phyloP scores from a whole-genome alignment of 2,113 vertebrate genomes.

The Epinephelus cyanopodus region DNA sequence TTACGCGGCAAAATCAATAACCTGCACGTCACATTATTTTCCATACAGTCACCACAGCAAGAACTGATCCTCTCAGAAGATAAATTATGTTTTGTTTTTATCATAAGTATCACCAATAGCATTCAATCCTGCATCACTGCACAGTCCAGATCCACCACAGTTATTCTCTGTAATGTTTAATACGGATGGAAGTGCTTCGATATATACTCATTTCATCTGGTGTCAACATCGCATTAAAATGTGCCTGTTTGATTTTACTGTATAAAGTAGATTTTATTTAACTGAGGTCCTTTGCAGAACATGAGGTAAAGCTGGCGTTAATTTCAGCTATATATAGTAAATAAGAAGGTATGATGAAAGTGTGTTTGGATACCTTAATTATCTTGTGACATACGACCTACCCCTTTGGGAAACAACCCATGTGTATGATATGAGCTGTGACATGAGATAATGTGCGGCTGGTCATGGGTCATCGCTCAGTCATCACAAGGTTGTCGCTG shows the following conservation, averaged over 20 bases:
- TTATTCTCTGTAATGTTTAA: neutral
- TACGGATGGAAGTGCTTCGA: neutral
- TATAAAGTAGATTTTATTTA: no score
- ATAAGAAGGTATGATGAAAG: no score
- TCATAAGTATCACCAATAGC: neutral
- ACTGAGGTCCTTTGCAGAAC: no score
- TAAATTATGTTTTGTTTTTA: neutral
- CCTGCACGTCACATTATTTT: conserved; percentile 61
- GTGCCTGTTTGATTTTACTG: neutral
- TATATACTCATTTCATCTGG: neutral
- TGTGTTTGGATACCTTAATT: no score
- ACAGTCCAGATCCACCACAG: neutral
- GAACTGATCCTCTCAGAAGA: neutral
- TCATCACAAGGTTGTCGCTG: neutral
- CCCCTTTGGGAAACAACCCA: no score
- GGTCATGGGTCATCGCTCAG: neutral
- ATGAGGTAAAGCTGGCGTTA: no score
- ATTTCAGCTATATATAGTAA: no score
- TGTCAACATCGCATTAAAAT: neutral
- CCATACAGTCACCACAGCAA: conserved; percentile 52
- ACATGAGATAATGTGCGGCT: neutral
- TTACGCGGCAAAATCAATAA: conserved; percentile 70
- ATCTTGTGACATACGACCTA: no score
- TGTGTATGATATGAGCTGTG: no score
- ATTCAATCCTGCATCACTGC: neutral